phyloP scores from a whole-genome alignment of 2,113 vertebrate genomes.

The Lampris incognitus region DNA sequence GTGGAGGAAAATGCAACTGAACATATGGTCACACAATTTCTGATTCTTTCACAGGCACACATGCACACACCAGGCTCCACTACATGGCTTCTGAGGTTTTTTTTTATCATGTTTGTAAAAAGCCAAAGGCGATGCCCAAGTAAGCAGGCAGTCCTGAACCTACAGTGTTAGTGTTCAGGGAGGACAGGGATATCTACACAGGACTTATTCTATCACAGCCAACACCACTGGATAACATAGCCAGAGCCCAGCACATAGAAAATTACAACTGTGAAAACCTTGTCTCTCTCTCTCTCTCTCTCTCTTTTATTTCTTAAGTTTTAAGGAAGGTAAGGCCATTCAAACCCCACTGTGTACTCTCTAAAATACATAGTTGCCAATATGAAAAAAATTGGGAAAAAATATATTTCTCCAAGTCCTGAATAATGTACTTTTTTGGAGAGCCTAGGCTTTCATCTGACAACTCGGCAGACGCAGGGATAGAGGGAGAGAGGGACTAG shows the following conservation, averaged over 20 bases:
- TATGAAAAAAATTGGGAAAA: slow-evolving; percentile 21
- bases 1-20: not conserved
- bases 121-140: not conserved
- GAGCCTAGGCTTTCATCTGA: slow-evolving; percentile 38
- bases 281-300: slow-evolving; percentile 40
- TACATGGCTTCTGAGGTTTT: slow-evolving; percentile 7
- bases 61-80: not conserved
- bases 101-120: slow-evolving; percentile 13
- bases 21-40: not conserved
- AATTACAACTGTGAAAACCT: slow-evolving; percentile 54
- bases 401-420: not conserved
- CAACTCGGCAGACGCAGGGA: slow-evolving; percentile 28
- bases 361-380: not conserved
- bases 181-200: slow-evolving; percentile 49
- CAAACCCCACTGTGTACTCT: slow-evolving; percentile 1
- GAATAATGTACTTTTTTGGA: slow-evolving; percentile 31
- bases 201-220: slow-evolving; percentile 57
- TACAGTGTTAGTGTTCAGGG: slow-evolving; percentile 58
- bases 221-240: slow-evolving; percentile 63
- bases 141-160: slow-evolving; percentile 31
- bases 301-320: slow-evolving; percentile 43
- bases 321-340: slow-evolving; percentile 35
- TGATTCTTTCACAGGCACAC: not conserved
- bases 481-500: not conserved
- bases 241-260: slow-evolving; percentile 50